phyloP scores from a whole-genome alignment of 2,113 vertebrate genomes.

The Haemorhous mexicanus region DNA sequence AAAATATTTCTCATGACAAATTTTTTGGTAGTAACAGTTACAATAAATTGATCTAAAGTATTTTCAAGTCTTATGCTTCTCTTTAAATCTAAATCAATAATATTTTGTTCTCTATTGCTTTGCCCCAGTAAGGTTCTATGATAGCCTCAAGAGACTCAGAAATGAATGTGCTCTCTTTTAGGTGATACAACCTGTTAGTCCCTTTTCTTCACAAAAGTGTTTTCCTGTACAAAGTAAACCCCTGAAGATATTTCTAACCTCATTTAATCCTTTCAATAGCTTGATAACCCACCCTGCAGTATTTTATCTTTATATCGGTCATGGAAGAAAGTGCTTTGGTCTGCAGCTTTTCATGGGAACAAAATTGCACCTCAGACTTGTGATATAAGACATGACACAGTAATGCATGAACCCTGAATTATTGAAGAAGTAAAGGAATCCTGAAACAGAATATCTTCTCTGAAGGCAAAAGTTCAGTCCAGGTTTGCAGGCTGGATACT shows the following conservation, averaged over 20 bases:
- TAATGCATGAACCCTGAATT: not conserved
- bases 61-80: not conserved
- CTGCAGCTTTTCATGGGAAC: slow-evolving; percentile 21
- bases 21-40: not conserved
- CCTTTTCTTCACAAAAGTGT: not conserved
- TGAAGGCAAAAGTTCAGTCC: not conserved
- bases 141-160: not conserved
- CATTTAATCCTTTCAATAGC: slow-evolving; percentile 51
- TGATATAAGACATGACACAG: slow-evolving; percentile 3
- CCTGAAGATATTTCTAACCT: slow-evolving; percentile 12
- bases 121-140: not conserved
- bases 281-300: slow-evolving; percentile 37
- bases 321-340: slow-evolving; percentile 17
- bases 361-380: slow-evolving; percentile 12
- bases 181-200: not conserved
- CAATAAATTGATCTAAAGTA: not conserved
- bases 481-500: not conserved
- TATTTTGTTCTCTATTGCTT: not conserved
- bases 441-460: not conserved
- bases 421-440: not conserved
- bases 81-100: not conserved
- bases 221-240: not conserved
- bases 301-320: slow-evolving; percentile 55
- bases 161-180: not conserved
- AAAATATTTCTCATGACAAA: not conserved